Evolutionary conservation across 2,888 invertebrate genomes (phyloP).

Genomic region (Entomobrya multifasciata): DNA sequence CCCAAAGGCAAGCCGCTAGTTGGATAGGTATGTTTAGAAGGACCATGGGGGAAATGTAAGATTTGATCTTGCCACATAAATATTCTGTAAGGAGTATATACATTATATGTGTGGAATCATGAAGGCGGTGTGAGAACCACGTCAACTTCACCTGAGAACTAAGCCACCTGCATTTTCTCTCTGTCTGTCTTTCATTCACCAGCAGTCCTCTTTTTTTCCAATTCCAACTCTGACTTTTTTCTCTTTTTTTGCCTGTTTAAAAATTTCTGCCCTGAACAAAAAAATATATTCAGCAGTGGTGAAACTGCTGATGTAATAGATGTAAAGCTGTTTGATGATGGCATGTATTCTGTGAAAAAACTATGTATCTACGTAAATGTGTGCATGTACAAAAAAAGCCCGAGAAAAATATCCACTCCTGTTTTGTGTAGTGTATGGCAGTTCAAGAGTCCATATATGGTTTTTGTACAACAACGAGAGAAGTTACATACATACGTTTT

Average conservation of each 20-base stretch:
- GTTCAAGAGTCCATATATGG: conserved; percentile 32
- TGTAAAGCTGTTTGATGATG: not conserved
- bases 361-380: not conserved
- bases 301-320: not conserved
- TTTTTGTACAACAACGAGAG: not conserved
- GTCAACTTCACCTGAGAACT: conserved; percentile 78
- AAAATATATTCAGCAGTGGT: conserved; percentile 3
- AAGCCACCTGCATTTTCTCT: conserved; percentile 74
- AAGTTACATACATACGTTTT: no score
- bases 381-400: not conserved
- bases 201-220: conserved; percentile 61
- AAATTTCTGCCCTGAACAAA: conserved; percentile 9
- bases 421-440: conserved; percentile 39
- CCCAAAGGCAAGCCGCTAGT: not conserved
- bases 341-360: not conserved
- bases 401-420: not conserved
- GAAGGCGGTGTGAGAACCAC: conserved; percentile 69
- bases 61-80: conserved; percentile 76
- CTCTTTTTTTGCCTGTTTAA: not conserved
- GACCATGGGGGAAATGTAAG: conserved; percentile 70
- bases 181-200: no score
- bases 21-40: not conserved
- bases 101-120: not conserved
- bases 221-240: conserved; percentile 68
- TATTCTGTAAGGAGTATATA: conserved; percentile 69